phyloP scores from a whole-genome alignment of 2,888 invertebrate genomes.

The Syritta pipiens region DNA sequence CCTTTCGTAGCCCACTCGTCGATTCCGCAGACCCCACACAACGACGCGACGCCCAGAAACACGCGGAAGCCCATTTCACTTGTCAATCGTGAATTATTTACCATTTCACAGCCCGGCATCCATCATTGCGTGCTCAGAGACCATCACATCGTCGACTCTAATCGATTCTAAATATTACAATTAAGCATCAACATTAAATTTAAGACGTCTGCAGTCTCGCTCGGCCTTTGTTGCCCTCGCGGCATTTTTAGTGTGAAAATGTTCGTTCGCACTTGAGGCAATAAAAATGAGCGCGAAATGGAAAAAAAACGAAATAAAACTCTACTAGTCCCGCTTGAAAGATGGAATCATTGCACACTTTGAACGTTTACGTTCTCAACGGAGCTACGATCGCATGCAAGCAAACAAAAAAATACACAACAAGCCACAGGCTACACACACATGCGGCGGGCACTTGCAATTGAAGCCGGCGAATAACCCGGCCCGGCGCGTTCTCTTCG shows the following conservation, averaged over 20 bases:
- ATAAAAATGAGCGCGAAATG: conserved; percentile 13
- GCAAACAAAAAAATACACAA: neutral
- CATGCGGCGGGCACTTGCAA: neutral
- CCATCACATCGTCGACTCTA: conserved; percentile 29
- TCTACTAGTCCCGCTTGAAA: conserved; percentile 12
- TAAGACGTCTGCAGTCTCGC: too few species aligned
- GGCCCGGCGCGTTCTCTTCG: too few species aligned
- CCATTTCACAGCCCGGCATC: neutral
- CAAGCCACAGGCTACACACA: neutral
- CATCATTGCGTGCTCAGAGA: conserved; percentile 47
- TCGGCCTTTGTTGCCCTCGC: too few species aligned
- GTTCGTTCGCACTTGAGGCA: conserved; percentile 39
- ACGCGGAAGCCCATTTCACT: conserved; percentile 43
- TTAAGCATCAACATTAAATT: conserved; percentile 46
- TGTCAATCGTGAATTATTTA: conserved; percentile 20
- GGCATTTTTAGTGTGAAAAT: conserved; percentile 49
- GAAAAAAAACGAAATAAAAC: neutral
- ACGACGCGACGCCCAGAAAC: too few species aligned
- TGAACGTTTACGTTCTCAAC: conserved; percentile 36
- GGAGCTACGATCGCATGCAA: conserved; percentile 35
- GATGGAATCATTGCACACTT: conserved; percentile 56
- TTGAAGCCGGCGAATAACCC: conserved; percentile 9
- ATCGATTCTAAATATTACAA: conserved; percentile 59
- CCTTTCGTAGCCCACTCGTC: too few species aligned
- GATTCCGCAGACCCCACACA: too few species aligned